phyloP scores from a whole-genome alignment of 1,140 invertebrate genomes.

The Drosophila arawakana region DNA sequence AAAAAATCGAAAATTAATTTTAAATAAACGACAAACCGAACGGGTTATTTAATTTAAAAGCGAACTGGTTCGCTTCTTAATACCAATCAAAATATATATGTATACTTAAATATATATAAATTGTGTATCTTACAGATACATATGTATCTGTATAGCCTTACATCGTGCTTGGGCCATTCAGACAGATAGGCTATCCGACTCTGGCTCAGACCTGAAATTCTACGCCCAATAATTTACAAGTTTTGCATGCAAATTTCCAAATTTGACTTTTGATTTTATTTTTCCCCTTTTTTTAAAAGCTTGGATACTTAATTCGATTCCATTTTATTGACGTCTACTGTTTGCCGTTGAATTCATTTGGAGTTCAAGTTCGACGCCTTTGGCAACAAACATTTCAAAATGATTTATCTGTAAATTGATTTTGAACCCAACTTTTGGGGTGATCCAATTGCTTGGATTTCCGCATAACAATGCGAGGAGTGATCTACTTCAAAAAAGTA shows the following conservation, averaged over 20 bases:
- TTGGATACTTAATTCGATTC: slow-evolving; percentile 12
- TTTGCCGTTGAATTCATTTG: slow-evolving; percentile 11
- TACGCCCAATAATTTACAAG: slow-evolving; percentile 63
- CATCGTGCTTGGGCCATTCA: slow-evolving; percentile 34
- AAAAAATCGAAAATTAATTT: slow-evolving; percentile 72
- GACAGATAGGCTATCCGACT: slow-evolving; percentile 47
- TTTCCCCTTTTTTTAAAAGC: slow-evolving; percentile 24
- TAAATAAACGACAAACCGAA: slow-evolving; percentile 57
- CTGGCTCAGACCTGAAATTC: slow-evolving; percentile 32
- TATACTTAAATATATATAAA: slow-evolving; percentile 2
- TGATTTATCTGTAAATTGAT: slow-evolving; percentile 13
- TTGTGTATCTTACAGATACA: slow-evolving; percentile 18
- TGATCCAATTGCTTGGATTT: slow-evolving; percentile 4
- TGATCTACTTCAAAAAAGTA: slow-evolving; percentile 18
- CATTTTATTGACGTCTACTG: slow-evolving; percentile 27
- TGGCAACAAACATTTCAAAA: slow-evolving; percentile 34
- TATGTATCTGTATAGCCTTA: slow-evolving; percentile 58
- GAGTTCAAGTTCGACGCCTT: slow-evolving; percentile 33
- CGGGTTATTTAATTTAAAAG: slow-evolving; percentile 70
- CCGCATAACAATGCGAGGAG: background rate
- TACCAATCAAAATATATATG: slow-evolving; percentile 13
- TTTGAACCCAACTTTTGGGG: slow-evolving; percentile 6
- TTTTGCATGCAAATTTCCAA: slow-evolving; percentile 70
- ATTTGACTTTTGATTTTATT: slow-evolving; percentile 24
- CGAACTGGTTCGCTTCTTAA: slow-evolving; percentile 62